These are phyloP conservation scores for Polymixis flavicincta DNA, from an alignment of 2,888 invertebrate species.

Conservation along the genomic window DNA sequence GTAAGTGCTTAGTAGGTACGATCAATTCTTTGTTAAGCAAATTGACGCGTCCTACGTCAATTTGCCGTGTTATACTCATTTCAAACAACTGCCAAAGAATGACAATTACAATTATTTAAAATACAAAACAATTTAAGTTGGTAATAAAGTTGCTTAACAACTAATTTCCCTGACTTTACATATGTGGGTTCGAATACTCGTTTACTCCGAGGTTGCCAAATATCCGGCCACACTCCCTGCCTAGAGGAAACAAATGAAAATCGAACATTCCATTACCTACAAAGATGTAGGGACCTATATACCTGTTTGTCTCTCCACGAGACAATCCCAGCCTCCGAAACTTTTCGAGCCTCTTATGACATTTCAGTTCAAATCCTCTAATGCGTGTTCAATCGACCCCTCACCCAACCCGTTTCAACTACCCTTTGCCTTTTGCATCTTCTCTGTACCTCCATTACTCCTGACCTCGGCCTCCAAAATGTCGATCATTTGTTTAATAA, in stretches of 20 bases:
- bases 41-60: no score
- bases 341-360: constrained; percentile 33
- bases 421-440: constrained; percentile 34
- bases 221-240: constrained; percentile 50
- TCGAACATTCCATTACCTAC: constrained; percentile 39
- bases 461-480: constrained; percentile 28
- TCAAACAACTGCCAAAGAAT: background rate
- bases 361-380: constrained; percentile 39
- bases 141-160: background rate
- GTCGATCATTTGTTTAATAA: constrained; percentile 53
- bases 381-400: constrained; percentile 46
- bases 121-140: background rate
- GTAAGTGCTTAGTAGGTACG: constrained; percentile 20
- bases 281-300: background rate
- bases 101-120: background rate
- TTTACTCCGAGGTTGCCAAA: constrained; percentile 50
- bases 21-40: background rate
- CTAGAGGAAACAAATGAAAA: constrained; percentile 40
- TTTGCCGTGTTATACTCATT: background rate
- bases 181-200: constrained; percentile 7
- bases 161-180: background rate
- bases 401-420: constrained; percentile 46
- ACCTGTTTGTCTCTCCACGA: background rate
- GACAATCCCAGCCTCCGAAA: constrained; percentile 23
- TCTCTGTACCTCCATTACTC: constrained; percentile 37